phyloP scores from a whole-genome alignment of 2,797 vertebrate genomes.

The Lacerta agilis region DNA sequence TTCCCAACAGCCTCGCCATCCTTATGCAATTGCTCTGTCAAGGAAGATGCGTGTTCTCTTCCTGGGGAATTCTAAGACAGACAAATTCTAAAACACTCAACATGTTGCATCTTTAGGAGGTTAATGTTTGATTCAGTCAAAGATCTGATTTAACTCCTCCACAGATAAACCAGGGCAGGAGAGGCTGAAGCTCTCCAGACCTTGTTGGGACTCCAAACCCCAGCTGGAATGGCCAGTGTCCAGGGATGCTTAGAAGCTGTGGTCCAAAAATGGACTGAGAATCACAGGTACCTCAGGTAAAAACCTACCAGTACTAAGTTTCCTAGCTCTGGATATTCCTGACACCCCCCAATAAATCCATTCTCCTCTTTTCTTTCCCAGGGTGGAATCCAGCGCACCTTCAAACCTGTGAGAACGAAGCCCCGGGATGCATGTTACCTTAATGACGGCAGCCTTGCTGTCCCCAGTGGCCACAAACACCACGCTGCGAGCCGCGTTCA shows the following conservation, averaged over 20 bases:
- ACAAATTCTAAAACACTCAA: background rate
- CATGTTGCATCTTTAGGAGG: background rate
- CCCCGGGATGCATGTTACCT: slow-evolving; percentile 75
- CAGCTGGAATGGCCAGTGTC: no score
- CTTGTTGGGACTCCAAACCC: no score
- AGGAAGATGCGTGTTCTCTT: background rate
- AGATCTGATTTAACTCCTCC: background rate
- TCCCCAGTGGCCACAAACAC: slow-evolving; percentile 90
- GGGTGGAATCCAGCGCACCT: background rate
- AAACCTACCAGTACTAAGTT: background rate
- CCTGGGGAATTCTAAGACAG: background rate
- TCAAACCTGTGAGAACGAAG: background rate
- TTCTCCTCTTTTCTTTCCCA: background rate
- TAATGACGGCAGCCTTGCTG: slow-evolving; percentile 88
- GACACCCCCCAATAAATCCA: background rate
- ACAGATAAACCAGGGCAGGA: background rate
- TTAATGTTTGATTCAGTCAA: background rate
- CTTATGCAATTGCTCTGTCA: background rate
- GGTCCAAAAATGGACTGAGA: no score
- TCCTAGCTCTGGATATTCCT: background rate
- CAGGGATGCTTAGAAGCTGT: no score
- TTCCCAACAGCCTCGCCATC: background rate
- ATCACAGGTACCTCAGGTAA: background rate
- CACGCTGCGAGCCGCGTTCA: slow-evolving; percentile 88
- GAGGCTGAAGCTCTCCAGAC: no score